Percentiles rank a stretch among this genome's conserved stretches.
Conservation (phyloP, 1,140 invertebrate genomes). For the Oncopeltus fasciatus region DNA sequence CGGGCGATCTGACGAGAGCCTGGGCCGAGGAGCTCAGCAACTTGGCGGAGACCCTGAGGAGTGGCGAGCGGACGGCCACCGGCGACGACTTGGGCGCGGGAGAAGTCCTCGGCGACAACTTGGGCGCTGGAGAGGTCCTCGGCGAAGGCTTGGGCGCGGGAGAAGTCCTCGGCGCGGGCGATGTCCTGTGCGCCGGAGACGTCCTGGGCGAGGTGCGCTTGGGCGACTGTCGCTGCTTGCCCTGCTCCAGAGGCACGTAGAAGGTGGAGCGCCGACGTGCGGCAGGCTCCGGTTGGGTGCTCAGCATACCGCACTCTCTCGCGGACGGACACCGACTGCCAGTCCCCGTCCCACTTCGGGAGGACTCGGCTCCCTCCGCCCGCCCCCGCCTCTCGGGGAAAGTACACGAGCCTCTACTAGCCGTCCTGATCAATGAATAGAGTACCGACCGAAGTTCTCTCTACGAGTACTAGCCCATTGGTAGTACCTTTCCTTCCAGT, state of each 20-base stretch:
- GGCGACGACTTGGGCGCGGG: constrained; percentile 8
- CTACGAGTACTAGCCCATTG: too few species aligned
- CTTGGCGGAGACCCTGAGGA: constrained; percentile 21
- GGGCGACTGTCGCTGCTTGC: constrained; percentile 13
- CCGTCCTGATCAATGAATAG: too few species aligned
- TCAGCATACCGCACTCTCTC: not conserved
- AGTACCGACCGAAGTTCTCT: too few species aligned
- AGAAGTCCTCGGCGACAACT: constrained; percentile 8
- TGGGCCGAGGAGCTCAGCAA: constrained; percentile 23
- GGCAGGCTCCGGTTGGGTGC: constrained; percentile 8
- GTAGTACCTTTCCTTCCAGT: too few species aligned
- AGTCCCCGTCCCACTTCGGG: too few species aligned
- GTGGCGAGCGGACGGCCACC: constrained; percentile 13
- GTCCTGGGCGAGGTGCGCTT: constrained; percentile 21
- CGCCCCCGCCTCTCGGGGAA: not conserved
- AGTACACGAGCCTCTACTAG: too few species aligned
- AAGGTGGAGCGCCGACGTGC: constrained; percentile 34
- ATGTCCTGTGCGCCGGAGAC: constrained; percentile 23
- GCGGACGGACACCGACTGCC: not conserved
- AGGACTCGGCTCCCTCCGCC: not conserved
- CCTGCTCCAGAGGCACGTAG: constrained; percentile 31
- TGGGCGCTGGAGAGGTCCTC: constrained; percentile 12
- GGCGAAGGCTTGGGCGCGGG: not conserved
- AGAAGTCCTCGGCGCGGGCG: constrained; percentile 15
- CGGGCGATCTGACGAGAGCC: constrained; percentile 18